Evolutionary conservation across 2,888 invertebrate species (phyloP).

Genomic region (Drosophila yooni): DNA sequence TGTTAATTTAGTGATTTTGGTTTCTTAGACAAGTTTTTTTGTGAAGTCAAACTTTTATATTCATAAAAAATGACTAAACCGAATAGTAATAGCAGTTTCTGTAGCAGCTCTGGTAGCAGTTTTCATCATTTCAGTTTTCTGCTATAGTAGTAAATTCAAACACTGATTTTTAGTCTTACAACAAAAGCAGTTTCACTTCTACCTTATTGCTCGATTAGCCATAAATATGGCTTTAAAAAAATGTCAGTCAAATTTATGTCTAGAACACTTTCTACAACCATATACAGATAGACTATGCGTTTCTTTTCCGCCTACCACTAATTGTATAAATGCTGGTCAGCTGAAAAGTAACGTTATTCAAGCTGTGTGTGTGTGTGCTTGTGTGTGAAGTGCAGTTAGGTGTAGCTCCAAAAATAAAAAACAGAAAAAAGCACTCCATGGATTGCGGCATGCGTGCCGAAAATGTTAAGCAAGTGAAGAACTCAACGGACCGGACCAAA

Average conservation of each 20-base stretch:
- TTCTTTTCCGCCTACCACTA: constrained; percentile 15
- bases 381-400: constrained; percentile 27
- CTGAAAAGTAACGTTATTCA: constrained; percentile 50
- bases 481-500: constrained; percentile 22
- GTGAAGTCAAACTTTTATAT: neutral
- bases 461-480: constrained; percentile 46
- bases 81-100: neutral
- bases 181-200: constrained; percentile 51
- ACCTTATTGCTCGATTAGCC: constrained; percentile 19
- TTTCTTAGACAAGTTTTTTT: neutral
- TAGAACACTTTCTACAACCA: constrained; percentile 75
- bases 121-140: too few relatives aligned
- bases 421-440: neutral
- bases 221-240: neutral
- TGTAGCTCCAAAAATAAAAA: constrained; percentile 14
- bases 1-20: neutral
- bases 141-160: neutral
- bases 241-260: constrained; percentile 9
- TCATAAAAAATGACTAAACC: neutral
- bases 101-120: neutral
- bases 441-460: constrained; percentile 30
- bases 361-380: neutral
- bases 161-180: too few relatives aligned
- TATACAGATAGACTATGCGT: constrained; percentile 14
- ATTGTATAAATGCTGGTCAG: constrained; percentile 9